Evolutionary conservation across 2,888 invertebrate species (phyloP).

Genomic region (Limnephilus auricula): DNA sequence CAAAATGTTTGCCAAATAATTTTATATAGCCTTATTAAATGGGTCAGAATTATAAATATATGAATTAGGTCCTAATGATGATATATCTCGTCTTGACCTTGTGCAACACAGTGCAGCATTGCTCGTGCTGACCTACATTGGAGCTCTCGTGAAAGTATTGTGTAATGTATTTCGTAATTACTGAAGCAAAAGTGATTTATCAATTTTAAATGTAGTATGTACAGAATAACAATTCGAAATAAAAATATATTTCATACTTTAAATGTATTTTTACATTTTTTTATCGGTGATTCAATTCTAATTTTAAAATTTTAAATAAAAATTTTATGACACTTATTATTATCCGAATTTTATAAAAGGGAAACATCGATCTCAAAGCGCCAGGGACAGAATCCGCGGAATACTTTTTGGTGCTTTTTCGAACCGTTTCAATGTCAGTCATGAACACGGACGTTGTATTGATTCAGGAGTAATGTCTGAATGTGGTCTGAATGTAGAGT

Average conservation of each 20-base stretch:
- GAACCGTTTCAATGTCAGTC: conserved; percentile 77
- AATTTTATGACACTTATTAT: background rate
- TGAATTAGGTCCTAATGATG: background rate
- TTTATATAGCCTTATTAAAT: background rate
- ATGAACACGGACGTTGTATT: conserved; percentile 83
- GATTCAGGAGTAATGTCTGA: conserved; percentile 85
- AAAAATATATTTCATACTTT: background rate
- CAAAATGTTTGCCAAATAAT: background rate
- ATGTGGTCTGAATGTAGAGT: conserved; percentile 88
- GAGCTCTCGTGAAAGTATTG: conserved; percentile 80
- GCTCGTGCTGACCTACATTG: conserved; percentile 78
- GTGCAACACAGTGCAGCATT: conserved; percentile 49
- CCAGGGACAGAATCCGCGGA: background rate
- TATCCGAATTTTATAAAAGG: background rate
- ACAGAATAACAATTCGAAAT: background rate
- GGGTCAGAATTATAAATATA: background rate
- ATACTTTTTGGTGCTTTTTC: conserved; percentile 70
- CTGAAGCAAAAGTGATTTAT: conserved; percentile 70
- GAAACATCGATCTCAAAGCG: background rate
- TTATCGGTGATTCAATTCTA: background rate
- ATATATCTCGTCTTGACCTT: conserved; percentile 60
- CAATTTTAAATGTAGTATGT: background rate
- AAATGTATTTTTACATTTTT: background rate
- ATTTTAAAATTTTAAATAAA: background rate
- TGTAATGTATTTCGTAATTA: conserved; percentile 79